A percentile compares a stretch with the other conserved stretches of the same genome.
Evolutionary conservation across 2,888 invertebrate species (phyloP).

Genomic region (Therioaphis trifolii): DNA sequence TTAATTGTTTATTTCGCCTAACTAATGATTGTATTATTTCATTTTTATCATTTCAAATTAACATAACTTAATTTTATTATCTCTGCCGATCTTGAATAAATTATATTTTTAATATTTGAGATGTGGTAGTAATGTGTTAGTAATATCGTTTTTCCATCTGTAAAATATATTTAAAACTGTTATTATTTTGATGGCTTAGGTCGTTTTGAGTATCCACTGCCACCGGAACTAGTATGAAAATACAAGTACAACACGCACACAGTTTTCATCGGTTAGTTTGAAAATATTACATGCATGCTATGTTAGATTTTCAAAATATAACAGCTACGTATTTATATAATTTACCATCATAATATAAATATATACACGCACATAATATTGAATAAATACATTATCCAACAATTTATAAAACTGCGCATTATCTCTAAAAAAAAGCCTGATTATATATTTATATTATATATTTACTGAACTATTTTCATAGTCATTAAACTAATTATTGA

Average conservation of each 20-base stretch:
- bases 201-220: not conserved
- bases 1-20: too few species aligned
- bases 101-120: too few species aligned
- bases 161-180: not conserved
- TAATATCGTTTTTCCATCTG: not conserved
- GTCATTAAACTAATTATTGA: too few species aligned
- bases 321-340: too few species aligned
- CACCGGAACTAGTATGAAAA: not conserved
- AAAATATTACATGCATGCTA: not conserved
- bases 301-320: constrained; percentile 3
- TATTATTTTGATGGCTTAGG: not conserved
- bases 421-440: too few species aligned
- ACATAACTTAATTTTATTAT: too few species aligned
- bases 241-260: not conserved
- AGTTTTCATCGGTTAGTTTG: not conserved
- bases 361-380: not conserved
- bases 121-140: not conserved
- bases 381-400: not conserved
- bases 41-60: too few species aligned
- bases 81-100: too few species aligned
- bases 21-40: too few species aligned
- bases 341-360: not conserved
- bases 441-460: too few species aligned
- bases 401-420: too few species aligned
- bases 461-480: too few species aligned